phyloP scores from a whole-genome alignment of 2,888 invertebrate genomes.

The Biston stratarius region DNA sequence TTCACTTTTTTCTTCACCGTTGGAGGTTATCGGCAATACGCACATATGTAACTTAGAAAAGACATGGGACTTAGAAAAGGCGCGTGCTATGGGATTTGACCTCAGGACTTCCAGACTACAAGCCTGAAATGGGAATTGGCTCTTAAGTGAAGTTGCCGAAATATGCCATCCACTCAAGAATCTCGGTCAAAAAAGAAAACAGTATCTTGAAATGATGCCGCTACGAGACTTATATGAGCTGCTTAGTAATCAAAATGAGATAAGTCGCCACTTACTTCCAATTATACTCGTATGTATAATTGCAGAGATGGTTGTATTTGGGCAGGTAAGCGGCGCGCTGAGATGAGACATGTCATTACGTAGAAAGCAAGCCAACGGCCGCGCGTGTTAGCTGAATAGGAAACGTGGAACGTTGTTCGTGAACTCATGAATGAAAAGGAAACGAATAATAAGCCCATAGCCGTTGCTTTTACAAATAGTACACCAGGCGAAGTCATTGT shows the following conservation, averaged over 20 bases:
- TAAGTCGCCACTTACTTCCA: slow-evolving; percentile 5
- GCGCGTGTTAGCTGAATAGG: slow-evolving; percentile 3
- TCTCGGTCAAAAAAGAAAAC: too few relatives aligned
- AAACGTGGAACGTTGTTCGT: not conserved
- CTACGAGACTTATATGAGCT: too few relatives aligned
- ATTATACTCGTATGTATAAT: slow-evolving; percentile 29
- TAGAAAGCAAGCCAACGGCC: slow-evolving; percentile 20
- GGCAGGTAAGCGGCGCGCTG: not conserved
- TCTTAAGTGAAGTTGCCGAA: too few relatives aligned
- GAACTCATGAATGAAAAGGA: slow-evolving; percentile 14
- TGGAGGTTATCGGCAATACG: too few relatives aligned
- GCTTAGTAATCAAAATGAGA: not conserved
- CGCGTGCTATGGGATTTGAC: too few relatives aligned
- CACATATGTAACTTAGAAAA: too few relatives aligned
- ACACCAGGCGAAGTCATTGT: slow-evolving; percentile 1
- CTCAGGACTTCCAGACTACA: too few relatives aligned
- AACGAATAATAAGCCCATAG: slow-evolving; percentile 12
- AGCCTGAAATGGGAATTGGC: too few relatives aligned
- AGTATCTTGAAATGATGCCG: too few relatives aligned
- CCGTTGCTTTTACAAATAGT: not conserved
- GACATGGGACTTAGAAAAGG: too few relatives aligned
- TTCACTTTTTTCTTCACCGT: too few relatives aligned
- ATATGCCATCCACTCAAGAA: too few relatives aligned
- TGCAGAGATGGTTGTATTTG: slow-evolving; percentile 19
- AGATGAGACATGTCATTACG: slow-evolving; percentile 8